These are phyloP conservation scores for Eudyptes chrysolophus DNA, from an alignment of 2,113 vertebrate genomes.

Conservation along the genomic window DNA sequence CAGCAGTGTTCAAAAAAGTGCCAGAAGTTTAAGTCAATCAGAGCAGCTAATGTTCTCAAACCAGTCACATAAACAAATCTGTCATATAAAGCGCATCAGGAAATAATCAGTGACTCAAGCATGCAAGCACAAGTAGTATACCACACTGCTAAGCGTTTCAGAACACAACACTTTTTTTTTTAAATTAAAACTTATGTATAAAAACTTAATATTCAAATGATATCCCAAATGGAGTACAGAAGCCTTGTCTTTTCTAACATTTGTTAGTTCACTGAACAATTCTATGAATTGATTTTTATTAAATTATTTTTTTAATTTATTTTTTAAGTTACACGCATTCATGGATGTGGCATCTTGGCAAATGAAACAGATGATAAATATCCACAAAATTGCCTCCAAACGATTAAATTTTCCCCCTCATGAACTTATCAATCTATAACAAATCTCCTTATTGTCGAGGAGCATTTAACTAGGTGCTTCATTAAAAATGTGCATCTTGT, in stretches of 20 bases:
- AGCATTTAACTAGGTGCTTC: neutral
- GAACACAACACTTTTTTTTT: neutral
- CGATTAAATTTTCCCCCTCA: neutral
- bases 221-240: neutral
- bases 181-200: neutral
- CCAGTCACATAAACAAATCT: constrained; percentile 53
- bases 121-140: constrained; percentile 56
- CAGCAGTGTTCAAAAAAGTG: constrained; percentile 60
- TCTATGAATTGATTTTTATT: neutral
- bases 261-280: neutral
- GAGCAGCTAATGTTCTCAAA: constrained; percentile 48
- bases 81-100: constrained; percentile 31
- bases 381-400: neutral
- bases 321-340: neutral
- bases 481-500: neutral
- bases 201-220: neutral
- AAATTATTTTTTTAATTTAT: neutral
- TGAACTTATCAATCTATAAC: neutral
- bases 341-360: neutral
- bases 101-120: constrained; percentile 60
- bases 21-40: constrained; percentile 53
- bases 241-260: neutral
- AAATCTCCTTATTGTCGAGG: neutral
- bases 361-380: neutral
- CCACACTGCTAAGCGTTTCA: neutral